Conservation (phyloP, 2,797 vertebrate species). For the Eulemur rubriventer region DNA sequence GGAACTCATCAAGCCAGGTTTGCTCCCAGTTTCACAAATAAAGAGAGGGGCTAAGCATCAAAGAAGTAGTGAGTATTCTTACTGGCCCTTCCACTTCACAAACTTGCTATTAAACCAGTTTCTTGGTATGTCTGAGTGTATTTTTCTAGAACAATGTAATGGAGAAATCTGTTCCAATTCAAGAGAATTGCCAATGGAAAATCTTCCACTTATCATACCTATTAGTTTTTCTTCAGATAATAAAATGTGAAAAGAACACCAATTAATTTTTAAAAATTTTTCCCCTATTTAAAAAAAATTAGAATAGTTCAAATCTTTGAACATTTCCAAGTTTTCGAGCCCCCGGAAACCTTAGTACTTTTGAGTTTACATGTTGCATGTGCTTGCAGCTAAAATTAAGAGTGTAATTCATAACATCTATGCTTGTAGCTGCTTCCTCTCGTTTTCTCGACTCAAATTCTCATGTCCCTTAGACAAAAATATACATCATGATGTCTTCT, state of each 20-base stretch:
- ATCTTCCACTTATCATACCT: neutral
- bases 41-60: neutral
- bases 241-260: slow-evolving; percentile 49
- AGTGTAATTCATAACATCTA: slow-evolving; percentile 44
- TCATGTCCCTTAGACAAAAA: slow-evolving; percentile 29
- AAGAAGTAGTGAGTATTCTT: neutral
- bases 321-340: slow-evolving; percentile 72
- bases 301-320: neutral
- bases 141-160: slow-evolving; percentile 79
- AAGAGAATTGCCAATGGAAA: neutral
- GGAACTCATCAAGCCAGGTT: neutral
- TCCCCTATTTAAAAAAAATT: neutral
- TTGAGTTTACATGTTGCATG: slow-evolving; percentile 65
- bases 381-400: slow-evolving; percentile 37
- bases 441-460: slow-evolving; percentile 44
- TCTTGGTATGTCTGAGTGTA: neutral
- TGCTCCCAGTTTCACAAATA: slow-evolving; percentile 27
- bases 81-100: slow-evolving; percentile 5
- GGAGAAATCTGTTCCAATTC: slow-evolving; percentile 65
- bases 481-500: neutral
- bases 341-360: neutral
- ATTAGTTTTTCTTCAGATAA: slow-evolving; percentile 49
- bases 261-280: slow-evolving; percentile 49
- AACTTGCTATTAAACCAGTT: slow-evolving; percentile 71
- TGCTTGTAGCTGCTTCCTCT: slow-evolving; percentile 34